Conservation (phyloP, 2,113 vertebrate species). For the Mesitornis unicolor region DNA sequence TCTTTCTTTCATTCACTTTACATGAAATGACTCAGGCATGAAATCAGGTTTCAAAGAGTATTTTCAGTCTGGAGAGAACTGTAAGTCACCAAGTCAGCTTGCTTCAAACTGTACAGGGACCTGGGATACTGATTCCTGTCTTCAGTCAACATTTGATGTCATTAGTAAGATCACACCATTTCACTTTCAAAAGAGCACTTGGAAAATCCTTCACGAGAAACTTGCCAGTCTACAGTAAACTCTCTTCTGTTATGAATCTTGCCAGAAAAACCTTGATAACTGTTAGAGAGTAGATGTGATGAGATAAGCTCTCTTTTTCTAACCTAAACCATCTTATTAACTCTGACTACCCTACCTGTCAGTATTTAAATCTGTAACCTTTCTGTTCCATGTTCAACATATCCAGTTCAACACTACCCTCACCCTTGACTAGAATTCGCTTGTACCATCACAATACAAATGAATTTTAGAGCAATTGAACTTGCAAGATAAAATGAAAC, state of each 20-base stretch:
- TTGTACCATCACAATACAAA: not conserved
- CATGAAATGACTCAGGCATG: not conserved
- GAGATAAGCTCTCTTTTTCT: not conserved
- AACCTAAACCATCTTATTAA: not conserved
- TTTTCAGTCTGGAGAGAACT: not conserved
- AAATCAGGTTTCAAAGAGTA: not conserved
- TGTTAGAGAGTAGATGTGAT: not conserved
- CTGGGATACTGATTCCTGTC: not conserved
- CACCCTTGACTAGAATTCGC: not conserved
- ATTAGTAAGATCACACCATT: not conserved
- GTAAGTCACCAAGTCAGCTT: not conserved
- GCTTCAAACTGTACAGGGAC: not conserved
- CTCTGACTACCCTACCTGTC: not conserved
- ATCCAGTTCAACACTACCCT: not conserved
- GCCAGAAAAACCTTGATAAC: not conserved
- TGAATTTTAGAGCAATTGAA: not conserved
- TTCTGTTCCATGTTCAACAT: not conserved
- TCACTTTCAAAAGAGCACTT: not conserved
- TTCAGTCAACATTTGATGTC: not conserved
- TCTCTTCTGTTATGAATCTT: not conserved
- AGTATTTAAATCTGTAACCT: not conserved
- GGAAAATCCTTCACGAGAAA: not conserved
- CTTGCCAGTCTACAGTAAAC: not conserved
- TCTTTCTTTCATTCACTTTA: not conserved
- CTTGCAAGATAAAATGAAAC: not conserved